Conservation (phyloP, 2,113 vertebrate species). For the Oryzias celebensis region DNA sequence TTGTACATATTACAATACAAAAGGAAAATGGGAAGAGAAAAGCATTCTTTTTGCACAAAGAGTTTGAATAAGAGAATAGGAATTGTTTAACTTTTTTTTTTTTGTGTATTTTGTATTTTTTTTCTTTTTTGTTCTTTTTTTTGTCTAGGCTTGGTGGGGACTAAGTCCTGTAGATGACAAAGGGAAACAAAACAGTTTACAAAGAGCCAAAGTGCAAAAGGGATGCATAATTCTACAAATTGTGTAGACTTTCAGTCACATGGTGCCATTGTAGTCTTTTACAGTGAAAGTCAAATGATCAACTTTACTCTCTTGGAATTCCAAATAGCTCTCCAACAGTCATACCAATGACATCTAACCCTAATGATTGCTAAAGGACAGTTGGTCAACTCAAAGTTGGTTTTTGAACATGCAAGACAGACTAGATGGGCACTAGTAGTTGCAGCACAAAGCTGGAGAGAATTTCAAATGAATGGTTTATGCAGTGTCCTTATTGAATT, state of each 20-base stretch:
- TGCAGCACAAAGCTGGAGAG: slow-evolving; percentile 53
- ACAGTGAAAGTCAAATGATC: slow-evolving; percentile 68
- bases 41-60: slow-evolving; percentile 78
- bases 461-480: slow-evolving; percentile 41
- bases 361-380: slow-evolving; percentile 53
- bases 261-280: slow-evolving; percentile 64
- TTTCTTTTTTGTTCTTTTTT: neutral
- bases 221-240: slow-evolving; percentile 77
- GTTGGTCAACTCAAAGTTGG: slow-evolving; percentile 50
- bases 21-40: slow-evolving; percentile 73
- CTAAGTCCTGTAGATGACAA: slow-evolving; percentile 63
- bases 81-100: slow-evolving; percentile 46
- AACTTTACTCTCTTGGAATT: slow-evolving; percentile 49
- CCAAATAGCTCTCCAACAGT: slow-evolving; percentile 33
- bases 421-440: slow-evolving; percentile 57
- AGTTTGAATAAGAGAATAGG: slow-evolving; percentile 56
- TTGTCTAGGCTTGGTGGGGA: slow-evolving; percentile 61
- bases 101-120: slow-evolving; percentile 9
- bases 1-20: slow-evolving; percentile 83
- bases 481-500: slow-evolving; percentile 35
- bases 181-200: slow-evolving; percentile 74
- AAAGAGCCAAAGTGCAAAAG: slow-evolving; percentile 77
- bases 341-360: slow-evolving; percentile 46
- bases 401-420: slow-evolving; percentile 74
- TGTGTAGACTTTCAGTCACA: slow-evolving; percentile 66